phyloP scores from a whole-genome alignment of 2,113 vertebrate genomes.

The Saimiri boliviensis region DNA sequence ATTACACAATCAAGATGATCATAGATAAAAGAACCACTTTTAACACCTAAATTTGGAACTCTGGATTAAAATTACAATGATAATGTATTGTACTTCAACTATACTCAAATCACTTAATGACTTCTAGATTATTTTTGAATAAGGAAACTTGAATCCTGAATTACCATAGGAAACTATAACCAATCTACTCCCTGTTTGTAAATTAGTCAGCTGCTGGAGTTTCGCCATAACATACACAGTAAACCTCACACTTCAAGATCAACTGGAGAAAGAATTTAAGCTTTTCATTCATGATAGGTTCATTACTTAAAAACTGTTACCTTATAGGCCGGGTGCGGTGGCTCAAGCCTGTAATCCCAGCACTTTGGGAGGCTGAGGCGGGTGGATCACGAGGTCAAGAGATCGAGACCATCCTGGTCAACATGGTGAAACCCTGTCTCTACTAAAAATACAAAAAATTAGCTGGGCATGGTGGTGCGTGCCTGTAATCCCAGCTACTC shows the following conservation, averaged over 20 bases:
- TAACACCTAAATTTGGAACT: not conserved
- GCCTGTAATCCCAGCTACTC: no score
- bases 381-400: no score
- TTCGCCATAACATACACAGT: not conserved
- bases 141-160: conserved; percentile 11
- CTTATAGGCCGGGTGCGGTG: no score
- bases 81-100: conserved; percentile 13
- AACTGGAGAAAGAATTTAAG: conserved; percentile 30
- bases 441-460: no score
- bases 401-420: no score
- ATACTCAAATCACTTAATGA: not conserved
- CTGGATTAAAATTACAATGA: not conserved
- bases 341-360: no score
- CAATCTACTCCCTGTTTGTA: not conserved
- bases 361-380: no score
- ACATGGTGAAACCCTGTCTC: no score
- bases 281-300: not conserved
- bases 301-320: not conserved
- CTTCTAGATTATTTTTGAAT: conserved; percentile 15
- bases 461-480: no score
- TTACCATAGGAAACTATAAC: not conserved
- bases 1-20: not conserved
- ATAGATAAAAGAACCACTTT: not conserved
- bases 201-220: not conserved
- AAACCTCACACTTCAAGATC: not conserved